Evolutionary conservation across 2,113 vertebrate species (phyloP).

Genomic region (Phyllostomus hastatus): DNA sequence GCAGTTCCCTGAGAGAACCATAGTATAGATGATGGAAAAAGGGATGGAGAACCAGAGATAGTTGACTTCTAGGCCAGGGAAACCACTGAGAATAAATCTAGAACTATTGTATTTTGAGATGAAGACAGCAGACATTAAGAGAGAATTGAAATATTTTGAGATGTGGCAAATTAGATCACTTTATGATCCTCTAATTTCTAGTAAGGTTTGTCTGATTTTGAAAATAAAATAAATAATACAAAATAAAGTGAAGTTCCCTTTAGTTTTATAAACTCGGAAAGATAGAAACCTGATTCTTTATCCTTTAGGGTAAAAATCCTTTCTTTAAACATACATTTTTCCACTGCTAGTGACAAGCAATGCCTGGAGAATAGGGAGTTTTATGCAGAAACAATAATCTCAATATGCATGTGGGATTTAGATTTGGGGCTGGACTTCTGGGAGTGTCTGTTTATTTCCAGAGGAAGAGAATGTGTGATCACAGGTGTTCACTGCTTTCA

Average conservation of each 20-base stretch:
- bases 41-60: constrained; percentile 68
- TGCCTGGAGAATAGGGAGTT: background rate
- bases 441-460: background rate
- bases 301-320: background rate
- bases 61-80: constrained; percentile 61
- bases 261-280: background rate
- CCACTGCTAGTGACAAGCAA: background rate
- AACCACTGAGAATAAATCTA: constrained; percentile 46
- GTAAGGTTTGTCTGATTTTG: background rate
- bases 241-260: background rate
- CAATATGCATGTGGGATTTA: background rate
- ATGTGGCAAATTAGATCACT: background rate
- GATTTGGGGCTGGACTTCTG: background rate
- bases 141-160: background rate
- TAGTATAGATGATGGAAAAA: constrained; percentile 36
- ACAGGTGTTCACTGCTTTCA: background rate
- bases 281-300: background rate
- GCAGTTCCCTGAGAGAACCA: constrained; percentile 47
- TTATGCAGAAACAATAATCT: background rate
- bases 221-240: background rate
- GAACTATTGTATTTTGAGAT: background rate
- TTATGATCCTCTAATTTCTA: background rate
- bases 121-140: background rate
- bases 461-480: background rate
- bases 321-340: background rate